A percentile compares a stretch with the other conserved stretches of the same genome.
These are phyloP conservation scores for Ischnus inquisitorius DNA, from an alignment of 2,888 invertebrate species.

Conservation along the genomic window DNA sequence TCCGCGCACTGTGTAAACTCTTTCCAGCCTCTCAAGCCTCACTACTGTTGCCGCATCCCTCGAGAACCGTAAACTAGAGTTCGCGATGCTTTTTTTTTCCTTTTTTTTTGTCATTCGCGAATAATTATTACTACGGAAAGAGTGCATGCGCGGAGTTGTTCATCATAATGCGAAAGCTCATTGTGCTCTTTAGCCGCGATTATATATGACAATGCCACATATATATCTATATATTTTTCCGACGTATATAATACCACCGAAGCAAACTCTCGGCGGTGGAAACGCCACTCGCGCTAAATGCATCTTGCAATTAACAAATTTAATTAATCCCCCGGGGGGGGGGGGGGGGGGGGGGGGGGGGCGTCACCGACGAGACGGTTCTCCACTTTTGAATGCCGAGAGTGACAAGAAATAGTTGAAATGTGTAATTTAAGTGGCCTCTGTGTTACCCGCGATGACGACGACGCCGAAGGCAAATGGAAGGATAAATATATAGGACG, in stretches of 20 bases:
- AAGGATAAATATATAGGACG: slow-evolving; percentile 46
- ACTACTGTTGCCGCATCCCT: neutral
- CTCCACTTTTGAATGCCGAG: slow-evolving; percentile 75
- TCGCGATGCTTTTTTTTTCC: slow-evolving; percentile 1
- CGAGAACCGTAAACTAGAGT: slow-evolving; percentile 18
- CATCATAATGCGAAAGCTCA: neutral
- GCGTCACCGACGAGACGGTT: slow-evolving; percentile 37
- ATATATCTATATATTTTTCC: slow-evolving; percentile 1
- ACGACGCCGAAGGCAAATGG: slow-evolving; percentile 37
- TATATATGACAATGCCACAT: neutral
- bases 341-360: no score
- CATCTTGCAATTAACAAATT: slow-evolving; percentile 84
- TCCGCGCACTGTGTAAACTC: slow-evolving; percentile 17
- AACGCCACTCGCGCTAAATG: slow-evolving; percentile 76
- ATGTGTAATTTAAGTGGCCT: slow-evolving; percentile 80
- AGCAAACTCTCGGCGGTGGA: slow-evolving; percentile 37
- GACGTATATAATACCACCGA: neutral
- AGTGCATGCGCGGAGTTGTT: neutral
- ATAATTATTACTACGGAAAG: neutral
- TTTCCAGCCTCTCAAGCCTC: neutral
- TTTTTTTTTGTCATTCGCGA: neutral
- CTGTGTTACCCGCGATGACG: slow-evolving; percentile 58
- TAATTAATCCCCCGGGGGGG: slow-evolving; percentile 82
- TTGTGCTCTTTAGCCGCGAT: slow-evolving; percentile 2
- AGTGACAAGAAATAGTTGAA: slow-evolving; percentile 81